These are phyloP conservation scores for Chrysaora quinquecirrha DNA, from an alignment of 30 jellyfish, hydroid and myxozoan species.

Conservation along the genomic window DNA sequence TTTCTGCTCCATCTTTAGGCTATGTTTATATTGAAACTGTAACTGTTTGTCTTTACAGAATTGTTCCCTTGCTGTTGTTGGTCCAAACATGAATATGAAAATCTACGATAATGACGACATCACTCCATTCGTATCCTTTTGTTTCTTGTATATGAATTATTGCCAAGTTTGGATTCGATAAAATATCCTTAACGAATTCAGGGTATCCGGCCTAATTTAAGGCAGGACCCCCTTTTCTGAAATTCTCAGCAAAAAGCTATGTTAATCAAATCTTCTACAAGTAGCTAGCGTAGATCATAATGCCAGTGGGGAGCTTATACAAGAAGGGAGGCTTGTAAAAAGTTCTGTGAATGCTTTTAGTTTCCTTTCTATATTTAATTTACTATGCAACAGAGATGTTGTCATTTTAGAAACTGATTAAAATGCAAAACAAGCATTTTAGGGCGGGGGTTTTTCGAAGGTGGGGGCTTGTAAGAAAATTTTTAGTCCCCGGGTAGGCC, in stretches of 20 bases:
- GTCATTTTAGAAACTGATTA: no score
- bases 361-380: no score
- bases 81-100: slow-evolving; percentile 70
- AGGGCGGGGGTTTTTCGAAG: no score
- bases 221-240: background rate
- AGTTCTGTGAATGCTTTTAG: no score
- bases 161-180: background rate
- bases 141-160: background rate
- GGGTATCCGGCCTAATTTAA: background rate
- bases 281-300: background rate
- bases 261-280: background rate
- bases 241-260: background rate
- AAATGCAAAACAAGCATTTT: no score
- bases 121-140: slow-evolving; percentile 86
- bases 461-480: no score
- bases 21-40: no score
- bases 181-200: background rate
- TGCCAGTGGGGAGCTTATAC: background rate
- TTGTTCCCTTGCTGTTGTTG: slow-evolving; percentile 94
- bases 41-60: slow-evolving; percentile 71
- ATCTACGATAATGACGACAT: slow-evolving; percentile 90
- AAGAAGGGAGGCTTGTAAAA: no score
- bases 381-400: no score
- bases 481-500: no score
- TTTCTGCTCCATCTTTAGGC: no score